Evolutionary conservation across 2,888 invertebrate species (phyloP), one percentile per base, ranked within the genome.

Genomic region (Nesidiocoris tenuis): DNA sequence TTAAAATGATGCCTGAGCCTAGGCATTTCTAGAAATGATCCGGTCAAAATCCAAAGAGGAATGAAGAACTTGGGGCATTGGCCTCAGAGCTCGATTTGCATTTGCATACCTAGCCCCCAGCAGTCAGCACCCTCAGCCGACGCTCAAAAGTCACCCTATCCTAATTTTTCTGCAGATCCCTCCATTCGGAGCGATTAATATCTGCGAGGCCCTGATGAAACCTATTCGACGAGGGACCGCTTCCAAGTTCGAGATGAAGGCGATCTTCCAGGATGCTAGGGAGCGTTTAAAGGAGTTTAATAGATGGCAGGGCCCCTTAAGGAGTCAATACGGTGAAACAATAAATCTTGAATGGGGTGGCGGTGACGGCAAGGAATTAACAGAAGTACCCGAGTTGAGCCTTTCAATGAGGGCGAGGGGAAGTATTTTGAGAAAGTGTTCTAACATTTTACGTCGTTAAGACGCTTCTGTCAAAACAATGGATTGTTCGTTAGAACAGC

Each of bases 241-340:
- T n/a, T 16, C 25, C 54, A 18, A 24, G 3, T 23, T 70, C 59
- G 61, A 56, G 18, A 21, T 57, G 70, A 12, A 39, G 24, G 70
- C 56, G n/a, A n/a, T n/a, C n/a, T n/a, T 70, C 59, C 70, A 63
- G 21, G 59, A 59, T 56, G 23, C 39, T 21, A 25, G 59, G 61
- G 22, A 39, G 72, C 61, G 56, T 72, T 70, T 72, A 61, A 70
- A 72, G 72, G 72, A 72, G 72, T 72, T 72, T 72, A 72, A 72
- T 72, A 72, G 72, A 72, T 61, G 72, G 19, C 61, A 16, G 61
- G 54, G 72, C 61, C 72, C 63, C 70, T n/a, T 61, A 63, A 72
- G 72, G 72, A 72, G 72, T 72, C 72, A 72, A 72, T 72, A 72
- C 72, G 61, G 61, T 19, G 54, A 72, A 72, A 72, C 72, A 61